A percentile compares a stretch with the other conserved stretches of the same genome.
Evolutionary conservation across 23 tunicate species (phyloP).

Genomic region (Ascidia mentula): DNA sequence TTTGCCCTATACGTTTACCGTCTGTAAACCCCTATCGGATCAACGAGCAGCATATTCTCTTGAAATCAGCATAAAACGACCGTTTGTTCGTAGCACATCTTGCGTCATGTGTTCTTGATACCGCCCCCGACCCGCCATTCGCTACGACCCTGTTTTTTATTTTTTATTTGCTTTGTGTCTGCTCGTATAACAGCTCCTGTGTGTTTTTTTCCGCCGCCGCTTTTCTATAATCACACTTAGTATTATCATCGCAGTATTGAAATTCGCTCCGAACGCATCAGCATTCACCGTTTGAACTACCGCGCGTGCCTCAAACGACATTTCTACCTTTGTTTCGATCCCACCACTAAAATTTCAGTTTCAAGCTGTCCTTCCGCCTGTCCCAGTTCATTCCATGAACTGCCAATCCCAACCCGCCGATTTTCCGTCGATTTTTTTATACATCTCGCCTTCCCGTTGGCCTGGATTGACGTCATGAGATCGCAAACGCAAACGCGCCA

Average conservation of each 20-base stretch:
- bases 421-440: background rate
- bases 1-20: background rate
- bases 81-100: background rate
- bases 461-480: background rate
- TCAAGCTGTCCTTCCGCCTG: background rate
- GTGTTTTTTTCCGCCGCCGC: constrained; percentile 7
- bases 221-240: background rate
- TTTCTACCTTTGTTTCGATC: background rate
- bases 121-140: background rate
- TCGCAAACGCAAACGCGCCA: background rate
- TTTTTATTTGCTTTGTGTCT: background rate
- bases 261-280: constrained; percentile 25
- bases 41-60: background rate
- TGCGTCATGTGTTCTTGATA: no score
- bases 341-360: background rate
- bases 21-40: background rate
- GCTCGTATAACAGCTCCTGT: background rate
- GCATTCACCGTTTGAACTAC: background rate
- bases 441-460: background rate
- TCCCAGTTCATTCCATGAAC: background rate
- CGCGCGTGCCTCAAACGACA: background rate
- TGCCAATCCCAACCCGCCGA: background rate
- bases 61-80: background rate
- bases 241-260: constrained; percentile 16
- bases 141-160: background rate